phyloP scores from a whole-genome alignment of 2,797 vertebrate species.

The Helarctos malayanus region DNA sequence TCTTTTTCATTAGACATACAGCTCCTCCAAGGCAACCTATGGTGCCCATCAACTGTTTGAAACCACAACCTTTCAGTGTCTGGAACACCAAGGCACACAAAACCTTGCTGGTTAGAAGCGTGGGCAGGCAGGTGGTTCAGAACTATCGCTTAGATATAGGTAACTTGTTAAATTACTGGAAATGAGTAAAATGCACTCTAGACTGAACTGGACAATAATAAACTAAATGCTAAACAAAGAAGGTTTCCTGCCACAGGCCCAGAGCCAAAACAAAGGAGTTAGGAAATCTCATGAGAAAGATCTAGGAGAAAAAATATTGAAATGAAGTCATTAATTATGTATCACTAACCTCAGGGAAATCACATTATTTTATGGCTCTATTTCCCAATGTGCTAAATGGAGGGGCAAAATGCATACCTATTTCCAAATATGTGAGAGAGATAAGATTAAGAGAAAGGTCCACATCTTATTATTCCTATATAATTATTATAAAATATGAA shows the following conservation, averaged over 20 bases:
- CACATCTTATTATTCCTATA: not conserved
- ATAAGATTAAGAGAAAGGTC: not conserved
- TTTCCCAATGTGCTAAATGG: not conserved
- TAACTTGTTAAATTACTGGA: not conserved
- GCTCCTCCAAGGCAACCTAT: not conserved
- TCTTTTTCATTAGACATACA: not conserved
- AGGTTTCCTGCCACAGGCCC: not conserved
- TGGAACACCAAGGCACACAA: not conserved
- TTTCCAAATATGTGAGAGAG: not conserved
- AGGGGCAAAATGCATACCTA: not conserved
- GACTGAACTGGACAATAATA: not conserved
- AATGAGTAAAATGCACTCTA: not conserved
- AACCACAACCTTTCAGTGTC: not conserved
- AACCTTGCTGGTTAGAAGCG: not conserved
- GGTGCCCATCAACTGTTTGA: not conserved
- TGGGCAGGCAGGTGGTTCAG: not conserved
- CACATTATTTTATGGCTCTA: not conserved
- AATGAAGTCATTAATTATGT: conserved; percentile 15
- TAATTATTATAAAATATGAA: not conserved
- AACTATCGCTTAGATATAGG: conserved; percentile 40
- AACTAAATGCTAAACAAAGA: not conserved
- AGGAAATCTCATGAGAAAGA: conserved; percentile 32
- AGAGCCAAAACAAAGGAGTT: conserved; percentile 22
- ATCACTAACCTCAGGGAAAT: conserved; percentile 16
- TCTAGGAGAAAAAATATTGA: not conserved